Percentiles rank a stretch among this genome's conserved stretches.
phyloP scores from a whole-genome alignment of 2,797 vertebrate genomes.

The Pangasius sanitwongsei region DNA sequence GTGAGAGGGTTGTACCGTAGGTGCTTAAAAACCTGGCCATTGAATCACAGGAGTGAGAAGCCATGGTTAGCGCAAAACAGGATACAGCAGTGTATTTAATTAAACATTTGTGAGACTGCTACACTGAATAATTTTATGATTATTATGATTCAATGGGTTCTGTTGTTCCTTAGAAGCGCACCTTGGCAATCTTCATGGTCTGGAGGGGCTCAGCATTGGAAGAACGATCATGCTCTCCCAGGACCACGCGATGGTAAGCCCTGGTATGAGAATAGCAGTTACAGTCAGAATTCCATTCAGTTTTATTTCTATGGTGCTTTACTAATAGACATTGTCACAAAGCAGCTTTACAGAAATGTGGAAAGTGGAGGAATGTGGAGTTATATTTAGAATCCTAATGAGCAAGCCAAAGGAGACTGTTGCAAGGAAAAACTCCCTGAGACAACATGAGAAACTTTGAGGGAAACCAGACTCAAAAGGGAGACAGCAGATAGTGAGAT shows the following conservation, averaged over 20 bases:
- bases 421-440: too few relatives aligned
- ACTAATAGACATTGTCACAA: neutral
- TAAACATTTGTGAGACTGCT: neutral
- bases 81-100: neutral
- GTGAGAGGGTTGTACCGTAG: conserved; percentile 75
- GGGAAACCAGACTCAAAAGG: too few relatives aligned
- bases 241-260: conserved; percentile 76
- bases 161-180: conserved; percentile 45
- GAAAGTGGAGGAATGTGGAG: too few relatives aligned
- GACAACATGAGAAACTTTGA: too few relatives aligned
- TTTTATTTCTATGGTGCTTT: neutral
- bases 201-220: conserved; percentile 71
- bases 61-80: neutral
- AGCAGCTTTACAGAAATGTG: neutral
- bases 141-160: neutral
- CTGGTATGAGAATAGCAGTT: conserved; percentile 59
- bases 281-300: neutral
- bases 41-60: neutral
- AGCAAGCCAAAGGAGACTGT: neutral
- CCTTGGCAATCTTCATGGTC: conserved; percentile 73
- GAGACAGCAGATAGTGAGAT: too few relatives aligned
- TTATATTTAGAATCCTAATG: neutral
- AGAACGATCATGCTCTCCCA: conserved; percentile 81
- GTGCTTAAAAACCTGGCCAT: conserved; percentile 80
- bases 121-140: neutral